Percentiles rank a stretch among this genome's conserved stretches.
Conservation (phyloP, 1,140 invertebrate species). For the Tribolium castaneum region DNA sequence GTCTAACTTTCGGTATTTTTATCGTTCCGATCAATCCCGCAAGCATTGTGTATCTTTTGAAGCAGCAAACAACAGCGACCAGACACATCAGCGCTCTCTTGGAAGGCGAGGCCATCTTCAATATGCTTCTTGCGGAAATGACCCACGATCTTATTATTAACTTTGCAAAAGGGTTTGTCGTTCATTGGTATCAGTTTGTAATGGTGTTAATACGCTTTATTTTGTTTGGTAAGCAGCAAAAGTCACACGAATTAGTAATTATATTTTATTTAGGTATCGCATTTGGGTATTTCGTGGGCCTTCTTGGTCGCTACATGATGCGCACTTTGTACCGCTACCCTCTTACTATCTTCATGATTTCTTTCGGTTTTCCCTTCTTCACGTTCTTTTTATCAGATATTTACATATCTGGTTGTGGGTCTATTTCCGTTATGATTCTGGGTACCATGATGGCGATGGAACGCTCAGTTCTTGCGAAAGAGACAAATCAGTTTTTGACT, state of each 20-base stretch:
- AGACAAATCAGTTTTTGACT: neutral
- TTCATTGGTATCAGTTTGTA: neutral
- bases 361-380: neutral
- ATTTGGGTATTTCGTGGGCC: neutral
- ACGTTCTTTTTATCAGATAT: neutral
- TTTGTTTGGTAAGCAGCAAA: neutral
- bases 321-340: neutral
- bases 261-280: neutral
- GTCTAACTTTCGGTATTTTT: neutral
- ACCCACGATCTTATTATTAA: neutral
- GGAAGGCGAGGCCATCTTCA: neutral
- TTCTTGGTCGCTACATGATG: neutral
- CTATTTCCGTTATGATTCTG: neutral
- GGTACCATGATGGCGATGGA: constrained; percentile 5
- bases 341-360: neutral
- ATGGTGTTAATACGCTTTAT: neutral
- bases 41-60: neutral
- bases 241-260: neutral
- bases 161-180: neutral
- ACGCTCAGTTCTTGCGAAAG: neutral
- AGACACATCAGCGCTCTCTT: neutral
- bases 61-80: neutral
- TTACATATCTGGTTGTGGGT: neutral
- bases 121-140: neutral
- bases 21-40: neutral